These are phyloP conservation scores for Desmodus rotundus DNA, from an alignment of 2,113 vertebrate species.

Conservation along the genomic window DNA sequence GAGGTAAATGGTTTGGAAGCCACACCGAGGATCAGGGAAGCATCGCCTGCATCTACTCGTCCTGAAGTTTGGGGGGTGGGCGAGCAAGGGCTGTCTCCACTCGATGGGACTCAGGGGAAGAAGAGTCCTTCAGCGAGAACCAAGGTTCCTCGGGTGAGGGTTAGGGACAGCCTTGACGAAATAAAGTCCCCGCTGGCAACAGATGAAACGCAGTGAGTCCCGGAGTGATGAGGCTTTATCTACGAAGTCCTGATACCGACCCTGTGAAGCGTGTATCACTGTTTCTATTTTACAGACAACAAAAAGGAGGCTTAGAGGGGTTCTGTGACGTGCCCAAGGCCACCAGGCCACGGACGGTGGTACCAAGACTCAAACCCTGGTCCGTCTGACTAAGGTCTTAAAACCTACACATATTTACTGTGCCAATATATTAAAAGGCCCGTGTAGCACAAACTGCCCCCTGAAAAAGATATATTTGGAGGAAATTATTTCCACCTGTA, in stretches of 20 bases:
- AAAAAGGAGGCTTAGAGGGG: background rate
- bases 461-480: background rate
- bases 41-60: no score
- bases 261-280: background rate
- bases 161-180: background rate
- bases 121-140: background rate
- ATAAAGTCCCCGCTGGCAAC: background rate
- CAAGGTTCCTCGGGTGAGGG: no score
- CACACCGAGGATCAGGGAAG: background rate
- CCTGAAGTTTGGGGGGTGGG: background rate
- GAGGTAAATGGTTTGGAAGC: background rate
- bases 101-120: fast-evolving
- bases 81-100: background rate
- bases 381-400: background rate
- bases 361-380: background rate
- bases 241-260: background rate
- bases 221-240: fast-evolving
- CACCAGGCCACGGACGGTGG: background rate
- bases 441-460: fast-evolving
- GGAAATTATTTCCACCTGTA: background rate
- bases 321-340: background rate
- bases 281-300: background rate
- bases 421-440: background rate
- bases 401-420: background rate
- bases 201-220: background rate